Evolutionary conservation across 1,140 invertebrate species (phyloP), one percentile per base, ranked within the genome.

Genomic region (Oscheius sp.): DNA sequence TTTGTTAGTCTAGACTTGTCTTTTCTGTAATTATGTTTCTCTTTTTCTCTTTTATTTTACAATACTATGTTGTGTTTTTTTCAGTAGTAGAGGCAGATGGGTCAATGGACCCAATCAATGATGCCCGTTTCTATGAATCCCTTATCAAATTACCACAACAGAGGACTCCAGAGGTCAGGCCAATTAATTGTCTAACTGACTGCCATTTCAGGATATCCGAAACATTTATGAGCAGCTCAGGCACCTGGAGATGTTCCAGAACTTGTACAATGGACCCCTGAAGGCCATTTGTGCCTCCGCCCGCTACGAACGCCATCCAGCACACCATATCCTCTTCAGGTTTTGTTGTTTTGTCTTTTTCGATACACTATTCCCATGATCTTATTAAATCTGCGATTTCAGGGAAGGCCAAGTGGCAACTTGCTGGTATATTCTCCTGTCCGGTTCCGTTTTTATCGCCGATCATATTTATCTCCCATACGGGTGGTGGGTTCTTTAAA

Each of bases 361-460:
- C n/a, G n/a, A 3, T 13, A 58, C 26, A 38, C 20, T 64, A 58
- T 58, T 15, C n/a, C n/a, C n/a, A n/a, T 34, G 26, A 74, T 0
- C 10, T 63, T 7, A 36, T 62, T 3, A 63, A 26, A 15, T 1
- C 10, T 4, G 3, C 7, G 20, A 20, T 76, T 76, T 64, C 65
- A 77, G 76, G 34, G 72, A 77, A 29, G 73, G 73, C 10, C 75
- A 77, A 67, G 63, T 77, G 36, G 73, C 73, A 34, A 49, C 59
- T 55, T 91, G 91, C 81, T 93, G 91, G 91, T 93, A 91, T 85
- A 91, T 93, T 79, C 85, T 93, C 35, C 87, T 93, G 32, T 91
- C 90, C 13, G 92, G 92, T 49, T 91, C 91, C 2, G 91, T 93
- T n/a, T 93, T 93, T 87, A 93, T 93, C 84, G 91, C 92, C 86